Evolutionary conservation across 92 coral and sea anemone species (phyloP), one percentile per base, ranked within the genome.

Genomic region (Pocillopora meandrina): DNA sequence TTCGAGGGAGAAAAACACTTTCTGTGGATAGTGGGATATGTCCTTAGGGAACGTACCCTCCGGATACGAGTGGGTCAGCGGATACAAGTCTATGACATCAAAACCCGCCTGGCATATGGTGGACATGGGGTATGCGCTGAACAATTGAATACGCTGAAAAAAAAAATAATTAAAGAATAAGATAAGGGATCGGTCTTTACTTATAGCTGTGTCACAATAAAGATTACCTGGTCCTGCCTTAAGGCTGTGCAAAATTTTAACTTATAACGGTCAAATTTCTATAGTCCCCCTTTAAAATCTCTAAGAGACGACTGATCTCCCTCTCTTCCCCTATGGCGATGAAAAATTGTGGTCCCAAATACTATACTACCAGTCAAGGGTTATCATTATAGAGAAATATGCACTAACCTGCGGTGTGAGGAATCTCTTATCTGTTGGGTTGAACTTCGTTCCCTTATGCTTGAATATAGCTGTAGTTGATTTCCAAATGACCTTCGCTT

Each of bases 401-500:
- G 26, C 12, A 14, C 80, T 42, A 66, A 95, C 98, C 94, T 90
- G 95, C 35, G 67, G 77, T 14, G 98, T 95, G 35, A 95, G 84
- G 65, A 95, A 95, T 49, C 98, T 92, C 84, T 91, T 78, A 7
- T 70, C 20, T 17, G 93, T 94, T 2, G 56, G 69, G 12, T 95
- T 83, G n/a, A 77, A 59, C 17, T 61, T 74, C 58, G 68, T 63
- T 5, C 88, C 90, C 34, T 86, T 73, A 42, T 92, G 85, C 87
- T 91, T 93, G 72, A 71, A 72, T 55, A 91, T 86, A 0, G 97
- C 94, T 23, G 94, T 91, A 16, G 91, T 77, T 34, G 97, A 62
- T 62, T 93, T 93, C 97, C 97, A 93, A 71, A 93, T 93, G 8
- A 91, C 76, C 58, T 79, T 86, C 17, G 93, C 90, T 56, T 86